Evolutionary conservation across 2,113 vertebrate species (phyloP).

Genomic region (Dicentrarchus labrax): DNA sequence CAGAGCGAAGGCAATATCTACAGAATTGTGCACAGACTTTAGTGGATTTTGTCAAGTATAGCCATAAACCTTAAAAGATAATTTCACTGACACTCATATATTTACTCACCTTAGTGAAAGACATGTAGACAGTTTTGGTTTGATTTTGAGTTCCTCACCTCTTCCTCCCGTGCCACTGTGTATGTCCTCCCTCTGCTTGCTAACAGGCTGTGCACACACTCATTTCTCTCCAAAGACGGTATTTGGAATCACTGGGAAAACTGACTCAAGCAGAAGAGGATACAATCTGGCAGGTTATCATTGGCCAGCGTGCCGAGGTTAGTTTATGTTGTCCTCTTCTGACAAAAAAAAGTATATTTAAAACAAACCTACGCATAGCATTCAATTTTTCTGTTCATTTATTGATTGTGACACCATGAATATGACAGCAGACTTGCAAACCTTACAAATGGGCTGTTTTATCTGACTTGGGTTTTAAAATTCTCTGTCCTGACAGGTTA

Average conservation of each 20-base stretch:
- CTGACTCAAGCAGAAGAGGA: constrained; percentile 80
- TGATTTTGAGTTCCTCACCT: background rate
- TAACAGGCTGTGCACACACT: constrained; percentile 85
- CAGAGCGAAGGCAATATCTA: background rate
- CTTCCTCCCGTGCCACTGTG: background rate
- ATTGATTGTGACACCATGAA: background rate
- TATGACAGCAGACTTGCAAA: background rate
- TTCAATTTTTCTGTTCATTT: background rate
- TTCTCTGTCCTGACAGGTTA: constrained; percentile 69
- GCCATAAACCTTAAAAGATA: background rate
- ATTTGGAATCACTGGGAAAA: constrained; percentile 81
- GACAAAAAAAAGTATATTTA: background rate
- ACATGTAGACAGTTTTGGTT: background rate
- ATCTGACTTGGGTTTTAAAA: background rate
- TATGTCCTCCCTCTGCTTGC: constrained; percentile 8
- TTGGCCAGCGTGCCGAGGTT: constrained; percentile 83
- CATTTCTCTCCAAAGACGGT: constrained; percentile 81
- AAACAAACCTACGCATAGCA: background rate
- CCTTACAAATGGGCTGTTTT: background rate
- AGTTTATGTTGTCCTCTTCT: background rate
- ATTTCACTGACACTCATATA: too few species aligned
- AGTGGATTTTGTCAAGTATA: background rate
- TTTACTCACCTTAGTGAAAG: background rate
- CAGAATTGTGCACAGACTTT: background rate
- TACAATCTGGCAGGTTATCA: constrained; percentile 86